These are phyloP conservation scores for Lophotis ruficrista DNA, from an alignment of 2,113 vertebrate species.

Conservation along the genomic window DNA sequence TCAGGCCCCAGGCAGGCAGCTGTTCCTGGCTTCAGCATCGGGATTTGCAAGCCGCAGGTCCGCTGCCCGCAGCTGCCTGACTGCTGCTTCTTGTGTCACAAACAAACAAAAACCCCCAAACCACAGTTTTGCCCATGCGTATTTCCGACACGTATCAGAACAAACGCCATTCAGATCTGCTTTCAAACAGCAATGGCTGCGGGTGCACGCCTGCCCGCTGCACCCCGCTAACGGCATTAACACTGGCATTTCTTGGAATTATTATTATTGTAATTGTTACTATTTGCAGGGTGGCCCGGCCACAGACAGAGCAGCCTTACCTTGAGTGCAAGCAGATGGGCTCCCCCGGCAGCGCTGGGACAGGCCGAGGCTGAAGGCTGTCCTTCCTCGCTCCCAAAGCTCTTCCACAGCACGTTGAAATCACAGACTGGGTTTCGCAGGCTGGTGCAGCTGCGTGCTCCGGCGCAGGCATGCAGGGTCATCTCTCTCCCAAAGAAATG, in stretches of 20 bases:
- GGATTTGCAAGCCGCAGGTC: rapidly evolving
- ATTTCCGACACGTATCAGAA: rapidly evolving
- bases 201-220: background rate
- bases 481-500: background rate
- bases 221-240: background rate
- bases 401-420: rapidly evolving
- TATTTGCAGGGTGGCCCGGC: rapidly evolving
- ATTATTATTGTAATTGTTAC: background rate
- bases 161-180: background rate
- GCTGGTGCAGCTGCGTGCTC: background rate
- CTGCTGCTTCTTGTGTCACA: background rate
- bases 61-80: rapidly evolving
- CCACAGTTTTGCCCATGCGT: rapidly evolving
- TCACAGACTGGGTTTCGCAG: rapidly evolving
- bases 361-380: background rate
- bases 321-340: background rate
- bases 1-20: background rate
- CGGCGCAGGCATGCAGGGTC: rapidly evolving
- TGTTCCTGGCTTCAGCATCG: background rate
- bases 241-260: rapidly evolving
- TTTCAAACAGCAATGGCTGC: background rate
- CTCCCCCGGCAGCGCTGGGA: background rate
- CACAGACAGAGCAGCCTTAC: rapidly evolving
- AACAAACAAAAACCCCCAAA: background rate
- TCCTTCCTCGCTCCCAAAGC: background rate